Evolutionary conservation across 2,888 invertebrate species (phyloP).

Genomic region (Erannis defoliaria): DNA sequence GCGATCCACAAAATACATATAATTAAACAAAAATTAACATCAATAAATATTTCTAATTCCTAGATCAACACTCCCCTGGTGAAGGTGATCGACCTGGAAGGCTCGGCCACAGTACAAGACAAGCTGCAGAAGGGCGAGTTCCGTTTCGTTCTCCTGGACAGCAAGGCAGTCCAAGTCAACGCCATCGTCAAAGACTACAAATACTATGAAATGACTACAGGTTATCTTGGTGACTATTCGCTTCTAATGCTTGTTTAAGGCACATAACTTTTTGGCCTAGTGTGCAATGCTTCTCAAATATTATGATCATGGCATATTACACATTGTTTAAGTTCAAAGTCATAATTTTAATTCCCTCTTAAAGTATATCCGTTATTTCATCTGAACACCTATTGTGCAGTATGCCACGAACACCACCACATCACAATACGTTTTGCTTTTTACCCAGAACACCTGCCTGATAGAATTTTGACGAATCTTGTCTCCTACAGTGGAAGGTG

Average conservation of each 20-base stretch:
- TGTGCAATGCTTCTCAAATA: too few species aligned
- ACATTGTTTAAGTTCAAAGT: not conserved
- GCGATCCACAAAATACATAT: too few species aligned
- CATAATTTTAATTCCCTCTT: too few species aligned
- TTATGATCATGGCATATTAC: too few species aligned
- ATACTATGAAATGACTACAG: constrained; percentile 84
- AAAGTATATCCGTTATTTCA: not conserved
- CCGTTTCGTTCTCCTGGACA: constrained; percentile 80
- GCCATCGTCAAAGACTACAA: constrained; percentile 86
- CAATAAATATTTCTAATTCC: not conserved
- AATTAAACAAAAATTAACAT: too few species aligned
- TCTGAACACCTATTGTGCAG: not conserved
- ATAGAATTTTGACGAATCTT: not conserved
- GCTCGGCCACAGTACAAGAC: constrained; percentile 77
- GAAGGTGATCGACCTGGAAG: constrained; percentile 82
- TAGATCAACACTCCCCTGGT: constrained; percentile 80
- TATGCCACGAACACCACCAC: not conserved
- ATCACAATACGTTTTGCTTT: not conserved
- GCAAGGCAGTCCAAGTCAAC: constrained; percentile 77
- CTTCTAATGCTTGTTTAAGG: constrained; percentile 43
- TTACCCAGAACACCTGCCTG: constrained; percentile 1
- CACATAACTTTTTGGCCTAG: too few species aligned
- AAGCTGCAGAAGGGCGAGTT: constrained; percentile 83
- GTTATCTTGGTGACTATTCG: constrained; percentile 81
- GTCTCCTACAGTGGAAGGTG: constrained; percentile 66